These are phyloP conservation scores for Reticulitermes lucifugus DNA, from an alignment of 2,888 invertebrate species.

Conservation along the genomic window DNA sequence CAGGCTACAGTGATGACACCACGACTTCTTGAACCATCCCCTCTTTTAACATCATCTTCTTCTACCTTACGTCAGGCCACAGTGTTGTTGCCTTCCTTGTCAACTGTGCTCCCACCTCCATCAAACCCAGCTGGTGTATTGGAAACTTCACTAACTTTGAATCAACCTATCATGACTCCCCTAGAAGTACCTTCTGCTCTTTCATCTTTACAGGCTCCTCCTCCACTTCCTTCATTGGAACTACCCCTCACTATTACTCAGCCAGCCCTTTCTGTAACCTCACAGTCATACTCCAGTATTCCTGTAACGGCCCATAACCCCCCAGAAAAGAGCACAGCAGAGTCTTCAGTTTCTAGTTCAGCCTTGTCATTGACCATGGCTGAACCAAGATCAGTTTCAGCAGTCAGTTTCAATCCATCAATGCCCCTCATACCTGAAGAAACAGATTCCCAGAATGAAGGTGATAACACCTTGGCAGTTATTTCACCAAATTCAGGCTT, in stretches of 20 bases:
- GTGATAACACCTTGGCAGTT: not conserved
- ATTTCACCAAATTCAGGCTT: not conserved
- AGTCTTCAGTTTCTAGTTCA: not conserved
- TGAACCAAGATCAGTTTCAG: conserved; percentile 11
- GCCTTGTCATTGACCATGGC: conserved; percentile 2
- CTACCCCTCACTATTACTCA: conserved; percentile 35
- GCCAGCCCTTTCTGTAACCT: conserved; percentile 31
- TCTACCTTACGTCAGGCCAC: conserved; percentile 67
- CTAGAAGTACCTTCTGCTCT: conserved; percentile 71
- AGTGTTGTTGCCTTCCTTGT: conserved; percentile 65
- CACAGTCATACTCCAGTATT: conserved; percentile 30
- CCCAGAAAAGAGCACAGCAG: not conserved
- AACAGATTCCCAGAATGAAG: conserved; percentile 19
- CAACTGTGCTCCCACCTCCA: conserved; percentile 62
- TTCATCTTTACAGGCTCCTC: conserved; percentile 18
- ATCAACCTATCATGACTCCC: conserved; percentile 87
- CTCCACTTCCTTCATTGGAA: conserved; percentile 39
- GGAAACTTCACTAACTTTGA: conserved; percentile 80
- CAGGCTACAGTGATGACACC: conserved; percentile 64
- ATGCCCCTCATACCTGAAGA: conserved; percentile 52
- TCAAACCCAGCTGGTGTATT: conserved; percentile 72
- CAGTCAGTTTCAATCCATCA: conserved; percentile 42
- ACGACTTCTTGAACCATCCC: conserved; percentile 63
- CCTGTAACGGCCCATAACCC: not conserved
- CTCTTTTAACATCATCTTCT: conserved; percentile 63